Conservation (phyloP, 2,888 invertebrate genomes). For the Thysanoteuthis rhombus region DNA sequence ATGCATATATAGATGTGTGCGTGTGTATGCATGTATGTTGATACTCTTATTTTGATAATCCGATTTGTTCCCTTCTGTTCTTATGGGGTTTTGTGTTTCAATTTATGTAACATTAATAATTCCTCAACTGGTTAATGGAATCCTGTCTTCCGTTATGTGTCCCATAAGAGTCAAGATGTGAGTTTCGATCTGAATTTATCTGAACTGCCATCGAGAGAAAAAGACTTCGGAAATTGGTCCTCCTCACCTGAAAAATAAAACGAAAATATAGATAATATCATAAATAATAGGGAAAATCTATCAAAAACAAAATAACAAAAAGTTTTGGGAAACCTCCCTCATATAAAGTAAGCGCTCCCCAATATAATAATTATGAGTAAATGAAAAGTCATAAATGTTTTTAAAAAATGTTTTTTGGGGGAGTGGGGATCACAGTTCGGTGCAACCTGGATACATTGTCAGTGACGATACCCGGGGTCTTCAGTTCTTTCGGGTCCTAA, state of each 20-base stretch:
- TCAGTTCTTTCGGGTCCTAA: no score
- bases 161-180: background rate
- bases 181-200: background rate
- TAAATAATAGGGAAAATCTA: no score
- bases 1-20: background rate
- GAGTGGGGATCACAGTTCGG: no score
- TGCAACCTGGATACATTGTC: no score
- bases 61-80: background rate
- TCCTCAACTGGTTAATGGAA: background rate
- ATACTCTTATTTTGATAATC: background rate
- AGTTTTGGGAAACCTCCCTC: no score
- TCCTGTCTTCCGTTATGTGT: background rate
- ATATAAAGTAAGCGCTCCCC: no score
- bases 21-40: background rate
- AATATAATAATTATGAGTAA: no score
- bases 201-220: background rate
- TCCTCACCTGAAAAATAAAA: background rate
- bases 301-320: no score
- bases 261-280: background rate
- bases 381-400: no score
- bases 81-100: background rate
- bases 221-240: background rate
- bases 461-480: no score
- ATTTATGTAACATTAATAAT: background rate
- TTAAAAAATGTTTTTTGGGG: no score